These are phyloP conservation scores for Labroides dimidiatus DNA, from an alignment of 2,797 vertebrate species.

Conservation along the genomic window DNA sequence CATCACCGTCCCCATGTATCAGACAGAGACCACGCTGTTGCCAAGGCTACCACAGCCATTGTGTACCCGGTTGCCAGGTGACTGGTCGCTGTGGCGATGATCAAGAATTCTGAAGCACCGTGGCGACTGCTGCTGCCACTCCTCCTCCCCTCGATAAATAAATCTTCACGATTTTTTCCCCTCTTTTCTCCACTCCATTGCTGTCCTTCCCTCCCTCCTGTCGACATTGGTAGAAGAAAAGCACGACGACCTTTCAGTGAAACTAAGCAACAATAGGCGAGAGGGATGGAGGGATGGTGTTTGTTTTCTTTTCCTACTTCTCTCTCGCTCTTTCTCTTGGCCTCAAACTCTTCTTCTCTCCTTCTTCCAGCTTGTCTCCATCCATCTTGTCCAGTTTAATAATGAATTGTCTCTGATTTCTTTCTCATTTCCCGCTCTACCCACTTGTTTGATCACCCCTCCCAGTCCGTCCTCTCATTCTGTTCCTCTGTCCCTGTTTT, in stretches of 20 bases:
- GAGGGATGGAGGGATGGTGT: conserved; percentile 73
- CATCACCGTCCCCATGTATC: conserved; percentile 54
- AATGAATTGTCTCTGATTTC: conserved; percentile 75
- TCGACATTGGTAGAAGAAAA: conserved; percentile 62
- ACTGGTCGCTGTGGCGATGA: conserved; percentile 83
- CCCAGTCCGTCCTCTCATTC: conserved; percentile 49
- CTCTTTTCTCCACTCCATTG: conserved; percentile 31
- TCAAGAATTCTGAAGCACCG: conserved; percentile 79
- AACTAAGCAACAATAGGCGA: conserved; percentile 70
- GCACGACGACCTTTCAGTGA: conserved; percentile 75
- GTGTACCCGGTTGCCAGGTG: conserved; percentile 88
- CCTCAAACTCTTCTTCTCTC: conserved; percentile 42
- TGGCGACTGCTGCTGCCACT: conserved; percentile 23
- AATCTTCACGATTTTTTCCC: conserved; percentile 68
- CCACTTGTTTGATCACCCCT: conserved; percentile 62
- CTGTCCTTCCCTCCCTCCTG: conserved; percentile 55
- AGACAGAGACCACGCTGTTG: conserved; percentile 77
- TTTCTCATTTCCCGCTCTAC: conserved; percentile 62
- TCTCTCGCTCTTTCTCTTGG: conserved; percentile 20
- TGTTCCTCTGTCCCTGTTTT: conserved; percentile 49
- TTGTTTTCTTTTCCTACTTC: conserved; percentile 75
- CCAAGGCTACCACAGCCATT: conserved; percentile 85
- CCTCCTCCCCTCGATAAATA: conserved; percentile 71
- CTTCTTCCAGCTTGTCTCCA: conserved; percentile 51
- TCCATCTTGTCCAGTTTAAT: conserved; percentile 64